Evolutionary conservation across 37 sponge, comb jelly and placozoan species (phyloP), one percentile per base, ranked within the genome.

Genomic region (Lycopodina hypogea): DNA sequence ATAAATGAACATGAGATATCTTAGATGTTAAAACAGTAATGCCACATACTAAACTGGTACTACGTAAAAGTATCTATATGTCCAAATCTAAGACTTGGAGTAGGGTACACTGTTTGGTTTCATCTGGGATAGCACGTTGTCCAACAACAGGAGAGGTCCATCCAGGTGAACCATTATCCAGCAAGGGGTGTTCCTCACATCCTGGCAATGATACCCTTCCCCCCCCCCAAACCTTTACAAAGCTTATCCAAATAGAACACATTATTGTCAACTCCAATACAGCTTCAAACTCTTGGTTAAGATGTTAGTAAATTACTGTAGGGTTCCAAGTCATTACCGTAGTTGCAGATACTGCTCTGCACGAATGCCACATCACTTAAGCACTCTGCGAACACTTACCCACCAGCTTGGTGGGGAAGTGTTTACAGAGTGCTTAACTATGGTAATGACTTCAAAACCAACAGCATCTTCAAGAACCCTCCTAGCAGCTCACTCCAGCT

Each of bases 161-260:
- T 96, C 73, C 18, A 96, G 89, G 42, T 96, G 97, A 6, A 96
- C 87, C 71, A 93, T 94, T 12, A 96, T 85, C 97, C 97, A 96
- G 58, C 97, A 96, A 1, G 97, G 97, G 14, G 97, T 96, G 57
- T 94, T 96, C 17, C 94, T 96, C 52, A 96, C 91, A 63, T 93
- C 94, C 60, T 96, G 97, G 50, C 97, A 78, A 69, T 93, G 97
- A 70, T 96, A 96, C 71, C 93, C 97, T 0, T 94, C 94, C 0
- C n/a, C 94, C 94, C 0, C 97, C 97, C 97, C 97, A 96, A 18
- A 94, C 97, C 82, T 96, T 96, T 58, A 96, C 97, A 83, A 96
- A 96, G 76, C 97, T 96, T 78, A 96, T 88, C 33, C 97, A 72
- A 60, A 96, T 96, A n/a, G 94, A 88, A 64, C 97, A 96, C 94